Conservation (phyloP, 1,140 invertebrate genomes). For the Drosophila nebulosa region DNA sequence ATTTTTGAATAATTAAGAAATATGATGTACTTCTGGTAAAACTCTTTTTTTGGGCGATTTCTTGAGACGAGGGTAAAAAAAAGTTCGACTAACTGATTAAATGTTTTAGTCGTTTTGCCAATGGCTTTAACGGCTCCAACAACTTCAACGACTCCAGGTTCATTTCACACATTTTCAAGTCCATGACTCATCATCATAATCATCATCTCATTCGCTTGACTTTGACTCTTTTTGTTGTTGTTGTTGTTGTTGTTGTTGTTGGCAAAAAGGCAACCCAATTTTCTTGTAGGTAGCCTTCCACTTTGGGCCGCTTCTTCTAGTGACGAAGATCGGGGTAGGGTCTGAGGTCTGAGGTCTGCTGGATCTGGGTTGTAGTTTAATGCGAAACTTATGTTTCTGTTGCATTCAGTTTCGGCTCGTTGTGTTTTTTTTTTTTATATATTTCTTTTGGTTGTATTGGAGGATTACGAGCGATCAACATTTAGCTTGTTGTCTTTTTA, state of each 20-base stretch:
- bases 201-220: constrained; percentile 18
- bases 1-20: no score
- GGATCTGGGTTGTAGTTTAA: constrained; percentile 43
- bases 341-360: neutral
- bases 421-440: neutral
- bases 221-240: constrained; percentile 28
- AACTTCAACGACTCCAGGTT: neutral
- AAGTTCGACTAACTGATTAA: neutral
- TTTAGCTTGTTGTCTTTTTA: constrained; percentile 43
- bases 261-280: constrained; percentile 34
- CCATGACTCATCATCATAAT: constrained; percentile 28
- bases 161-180: constrained; percentile 34
- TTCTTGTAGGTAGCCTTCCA: constrained; percentile 8
- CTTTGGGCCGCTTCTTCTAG: constrained; percentile 34
- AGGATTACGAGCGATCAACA: constrained; percentile 7
- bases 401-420: constrained; percentile 36
- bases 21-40: no score
- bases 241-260: neutral
- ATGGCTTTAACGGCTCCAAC: constrained; percentile 20
- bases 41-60: no score
- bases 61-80: neutral
- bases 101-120: neutral
- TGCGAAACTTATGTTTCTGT: constrained; percentile 61
- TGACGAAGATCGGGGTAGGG: no score
- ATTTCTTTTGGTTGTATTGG: neutral